Conservation (phyloP, 1,140 invertebrate species). For the Habropoda laboriosa region DNA sequence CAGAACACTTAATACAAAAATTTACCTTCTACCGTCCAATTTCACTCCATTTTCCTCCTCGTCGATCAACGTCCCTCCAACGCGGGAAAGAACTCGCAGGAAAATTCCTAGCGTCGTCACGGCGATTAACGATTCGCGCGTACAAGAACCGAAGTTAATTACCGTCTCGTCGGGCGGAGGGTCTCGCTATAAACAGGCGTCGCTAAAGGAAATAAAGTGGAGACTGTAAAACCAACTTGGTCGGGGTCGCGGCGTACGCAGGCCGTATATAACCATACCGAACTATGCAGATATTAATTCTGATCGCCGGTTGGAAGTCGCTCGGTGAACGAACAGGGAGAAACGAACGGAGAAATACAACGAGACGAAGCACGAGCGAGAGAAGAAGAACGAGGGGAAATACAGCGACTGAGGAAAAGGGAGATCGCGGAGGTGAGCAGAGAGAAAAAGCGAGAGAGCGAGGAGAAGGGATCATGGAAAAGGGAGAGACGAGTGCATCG, state of each 20-base stretch:
- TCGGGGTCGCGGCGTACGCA: too few species aligned
- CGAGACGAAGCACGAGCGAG: neutral
- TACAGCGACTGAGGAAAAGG: neutral
- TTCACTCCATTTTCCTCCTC: neutral
- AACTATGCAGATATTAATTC: slow-evolving; percentile 59
- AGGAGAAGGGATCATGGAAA: slow-evolving; percentile 15
- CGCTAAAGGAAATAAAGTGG: slow-evolving; percentile 42
- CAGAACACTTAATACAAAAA: neutral
- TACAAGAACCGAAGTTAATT: slow-evolving; percentile 62
- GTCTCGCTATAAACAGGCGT: slow-evolving; percentile 30
- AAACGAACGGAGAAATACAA: neutral
- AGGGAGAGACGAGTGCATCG: slow-evolving; percentile 49
- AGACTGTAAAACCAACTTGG: slow-evolving; percentile 23
- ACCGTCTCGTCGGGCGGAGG: slow-evolving; percentile 44
- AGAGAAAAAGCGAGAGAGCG: neutral
- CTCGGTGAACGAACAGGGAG: neutral
- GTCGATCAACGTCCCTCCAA: too few species aligned
- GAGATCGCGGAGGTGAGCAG: neutral
- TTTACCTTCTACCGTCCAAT: fast-evolving
- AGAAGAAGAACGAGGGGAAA: neutral
- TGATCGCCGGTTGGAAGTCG: slow-evolving; percentile 34
- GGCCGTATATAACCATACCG: neutral
- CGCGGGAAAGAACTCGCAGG: neutral
- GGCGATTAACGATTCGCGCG: slow-evolving; percentile 56
- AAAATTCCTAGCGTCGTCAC: slow-evolving; percentile 36